Evolutionary conservation across 1,140 invertebrate species (phyloP), one percentile per base, ranked within the genome.

Genomic region (Myzus persicae): DNA sequence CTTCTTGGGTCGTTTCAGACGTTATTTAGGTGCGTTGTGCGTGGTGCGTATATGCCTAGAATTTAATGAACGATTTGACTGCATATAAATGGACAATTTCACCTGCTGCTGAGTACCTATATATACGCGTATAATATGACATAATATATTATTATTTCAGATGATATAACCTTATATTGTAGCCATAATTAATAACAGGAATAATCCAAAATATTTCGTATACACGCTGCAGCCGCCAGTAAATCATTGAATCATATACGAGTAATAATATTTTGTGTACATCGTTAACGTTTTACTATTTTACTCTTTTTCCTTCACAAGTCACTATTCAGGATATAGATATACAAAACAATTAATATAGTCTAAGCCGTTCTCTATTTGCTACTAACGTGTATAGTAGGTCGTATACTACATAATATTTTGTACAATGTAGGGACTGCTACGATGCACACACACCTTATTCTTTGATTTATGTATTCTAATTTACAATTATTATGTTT

Each of bases 11-110:
- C 40, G 40, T 85, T 31, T 26, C 22, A 85, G 26, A 85, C 26
- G 22, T 85, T 26, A 85, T 42, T 40, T 82, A 76, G 59, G 59
- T 76, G 59, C 31, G 59, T 67, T 67, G 59, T 67, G 31, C 14
- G 36, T 40, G 20, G 81, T 14, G 11, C 24, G 82, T 85, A 44
- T 85, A 85, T 40, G 40, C 26, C 38, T n/a, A 88, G 85, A 46
- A 88, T 85, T 85, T 85, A 85, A 85, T 42, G 84, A 85, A 40
- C 24, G 82, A 26, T n/a, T 44, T n/a, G 11, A 85, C 84, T 42
- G 84, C 38, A 85, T 44, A 85, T 85, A 85, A n/a, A 85, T 44
- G 84, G 24, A 44, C n/a, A 85, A 85, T 44, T 85, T n/a, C 26
- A 44, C 84, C 3, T 44, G 7, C 9, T 42, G 40, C 26, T 31